Evolutionary conservation across 2,797 vertebrate genomes (phyloP), one percentile per base, ranked within the genome.

Genomic region (Rhynchonycteris naso): DNA sequence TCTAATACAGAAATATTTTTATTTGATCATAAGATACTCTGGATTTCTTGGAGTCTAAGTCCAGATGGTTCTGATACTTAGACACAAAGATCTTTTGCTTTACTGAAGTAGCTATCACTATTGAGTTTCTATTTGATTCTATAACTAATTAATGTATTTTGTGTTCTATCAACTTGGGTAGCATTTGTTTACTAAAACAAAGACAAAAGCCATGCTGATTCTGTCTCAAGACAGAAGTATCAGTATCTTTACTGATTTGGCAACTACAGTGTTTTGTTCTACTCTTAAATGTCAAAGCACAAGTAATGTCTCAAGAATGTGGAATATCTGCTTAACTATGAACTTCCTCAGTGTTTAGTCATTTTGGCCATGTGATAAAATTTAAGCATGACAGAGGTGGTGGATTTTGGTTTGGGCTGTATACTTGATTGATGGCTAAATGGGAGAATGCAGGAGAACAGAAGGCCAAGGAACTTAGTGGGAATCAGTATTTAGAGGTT

Each of bases 161-260:
- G 58, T 28, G 58, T 84, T 84, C 58, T 72, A 66, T 11, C 56
- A 30, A 82, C 2, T 61, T 75, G 19, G 24, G 18, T 71, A 71
- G 47, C 26, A 86, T 71, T 82, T 87, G 35, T 69, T 90, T 35
- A 87, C 82, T 56, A 92, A 92, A 92, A 91, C 18, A 16, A 93
- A 90, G 87, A 69, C 54, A 63, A 93, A 80, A 87, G 15, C 47
- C 63, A 75, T 86, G 54, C 43, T 38, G 75, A 90, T 56, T 85
- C 74, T 92, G 54, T 47, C 56, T 59, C 69, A 65, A 78, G 80
- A 86, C 1, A 92, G 35, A 96, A 33, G 16, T 75, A 43, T 56
- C 56, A 82, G 81, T 82, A 82, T 92, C 50, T 87, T 84, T 54
- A 94, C 38, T 86, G 82, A 89, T 52, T 59, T 93, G 50, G 56